Conservation (phyloP, 2,113 vertebrate genomes). For the Cephalopholis sonnerati region DNA sequence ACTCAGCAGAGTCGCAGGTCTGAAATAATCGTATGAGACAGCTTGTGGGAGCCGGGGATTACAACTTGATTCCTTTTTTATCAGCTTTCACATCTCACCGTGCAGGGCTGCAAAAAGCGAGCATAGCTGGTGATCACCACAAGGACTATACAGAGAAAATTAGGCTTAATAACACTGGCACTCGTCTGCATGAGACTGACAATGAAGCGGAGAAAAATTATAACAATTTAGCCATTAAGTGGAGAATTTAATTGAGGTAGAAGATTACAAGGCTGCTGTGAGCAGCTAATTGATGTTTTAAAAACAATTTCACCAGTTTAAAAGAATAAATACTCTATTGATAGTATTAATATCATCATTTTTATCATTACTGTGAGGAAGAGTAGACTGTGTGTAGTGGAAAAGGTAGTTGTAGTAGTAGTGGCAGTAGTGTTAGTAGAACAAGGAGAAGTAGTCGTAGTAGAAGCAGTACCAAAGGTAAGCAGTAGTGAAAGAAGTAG, state of each 20-base stretch:
- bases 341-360: background rate
- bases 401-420: background rate
- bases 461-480: background rate
- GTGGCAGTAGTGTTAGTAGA: background rate
- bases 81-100: conserved; percentile 60
- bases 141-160: conserved; percentile 50
- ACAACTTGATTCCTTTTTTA: conserved; percentile 61
- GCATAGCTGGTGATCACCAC: conserved; percentile 46
- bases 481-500: background rate
- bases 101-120: conserved; percentile 49
- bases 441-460: background rate
- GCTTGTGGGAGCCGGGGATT: conserved; percentile 58
- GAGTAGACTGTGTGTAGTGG: too few relatives aligned
- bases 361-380: background rate
- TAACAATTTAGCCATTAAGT: background rate
- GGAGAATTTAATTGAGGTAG: background rate
- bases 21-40: conserved; percentile 56
- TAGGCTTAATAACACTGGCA: conserved; percentile 2
- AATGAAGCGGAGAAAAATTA: conserved; percentile 1
- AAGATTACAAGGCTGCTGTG: background rate
- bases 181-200: conserved; percentile 6
- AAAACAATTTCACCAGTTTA: background rate
- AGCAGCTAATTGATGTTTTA: background rate
- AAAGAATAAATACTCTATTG: background rate
- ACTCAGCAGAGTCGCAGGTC: conserved; percentile 37